Evolutionary conservation across 2,113 vertebrate species (phyloP).

Genomic region (Castor canadensis): DNA sequence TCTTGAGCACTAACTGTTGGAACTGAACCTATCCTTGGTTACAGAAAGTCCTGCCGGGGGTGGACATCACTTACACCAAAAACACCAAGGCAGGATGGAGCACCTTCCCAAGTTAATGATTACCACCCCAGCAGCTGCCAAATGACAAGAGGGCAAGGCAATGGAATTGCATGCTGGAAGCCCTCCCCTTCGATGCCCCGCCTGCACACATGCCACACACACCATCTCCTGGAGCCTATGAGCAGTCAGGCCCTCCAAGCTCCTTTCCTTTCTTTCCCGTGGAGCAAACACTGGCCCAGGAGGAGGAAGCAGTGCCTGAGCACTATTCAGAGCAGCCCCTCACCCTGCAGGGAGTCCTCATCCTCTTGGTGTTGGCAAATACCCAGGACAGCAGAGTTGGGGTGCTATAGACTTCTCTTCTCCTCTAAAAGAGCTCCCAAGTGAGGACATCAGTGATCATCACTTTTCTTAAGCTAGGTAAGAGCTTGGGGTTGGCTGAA

Average conservation of each 20-base stretch:
- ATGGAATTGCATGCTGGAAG: constrained; percentile 19
- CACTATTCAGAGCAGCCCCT: not conserved
- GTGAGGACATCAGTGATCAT: not conserved
- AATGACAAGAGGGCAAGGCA: constrained; percentile 5
- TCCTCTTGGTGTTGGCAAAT: not conserved
- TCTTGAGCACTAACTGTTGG: constrained; percentile 20
- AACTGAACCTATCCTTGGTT: not conserved
- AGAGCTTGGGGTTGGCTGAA: not conserved
- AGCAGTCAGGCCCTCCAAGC: not conserved
- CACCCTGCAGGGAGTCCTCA: not conserved
- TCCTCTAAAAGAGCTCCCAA: not conserved
- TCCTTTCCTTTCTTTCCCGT: not conserved
- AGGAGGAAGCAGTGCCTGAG: not conserved
- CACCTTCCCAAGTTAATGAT: constrained; percentile 59
- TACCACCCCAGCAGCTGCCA: constrained; percentile 59
- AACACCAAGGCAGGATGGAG: constrained; percentile 39
- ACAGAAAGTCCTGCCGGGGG: not conserved
- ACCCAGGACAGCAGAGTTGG: not conserved
- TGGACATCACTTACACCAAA: not conserved
- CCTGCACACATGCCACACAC: accelerated
- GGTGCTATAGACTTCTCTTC: not conserved
- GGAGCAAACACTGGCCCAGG: not conserved
- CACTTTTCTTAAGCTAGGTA: constrained; percentile 30
- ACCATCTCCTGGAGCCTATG: not conserved
- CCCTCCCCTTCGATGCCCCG: not conserved